Evolutionary conservation across 1,140 invertebrate species (phyloP).

Genomic region (Calliopsis andreniformis): DNA sequence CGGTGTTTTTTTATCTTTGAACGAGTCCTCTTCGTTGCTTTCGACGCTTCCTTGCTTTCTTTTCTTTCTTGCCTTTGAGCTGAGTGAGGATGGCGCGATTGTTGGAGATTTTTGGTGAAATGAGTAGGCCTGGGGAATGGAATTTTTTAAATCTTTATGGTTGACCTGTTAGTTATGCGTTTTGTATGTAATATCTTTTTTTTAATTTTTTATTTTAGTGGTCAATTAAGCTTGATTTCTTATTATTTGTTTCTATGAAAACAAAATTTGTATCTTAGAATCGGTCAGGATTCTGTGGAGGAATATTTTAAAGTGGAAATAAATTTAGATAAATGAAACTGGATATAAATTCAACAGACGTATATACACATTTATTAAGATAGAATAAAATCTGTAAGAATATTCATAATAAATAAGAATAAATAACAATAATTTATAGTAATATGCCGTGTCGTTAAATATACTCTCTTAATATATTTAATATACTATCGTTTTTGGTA

Average conservation of each 20-base stretch:
- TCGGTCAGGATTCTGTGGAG: no score
- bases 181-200: no score
- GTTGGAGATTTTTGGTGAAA: no score
- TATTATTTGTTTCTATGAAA: no score
- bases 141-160: no score
- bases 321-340: neutral
- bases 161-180: no score
- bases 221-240: no score
- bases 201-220: no score
- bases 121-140: no score
- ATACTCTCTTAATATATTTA: conserved; percentile 40
- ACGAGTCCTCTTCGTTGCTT: neutral
- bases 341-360: conserved; percentile 39
- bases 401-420: conserved; percentile 56
- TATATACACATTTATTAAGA: conserved; percentile 51
- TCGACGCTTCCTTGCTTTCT: neutral
- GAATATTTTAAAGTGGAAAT: neutral
- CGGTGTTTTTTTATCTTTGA: conserved; percentile 43
- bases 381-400: conserved; percentile 38
- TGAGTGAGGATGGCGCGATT: no score
- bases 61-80: neutral
- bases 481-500: conserved; percentile 36
- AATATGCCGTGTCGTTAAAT: conserved; percentile 19
- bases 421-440: conserved; percentile 44
- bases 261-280: no score